Evolutionary conservation across 1,140 invertebrate genomes (phyloP).

Genomic region (Leptoteleia sp.): DNA sequence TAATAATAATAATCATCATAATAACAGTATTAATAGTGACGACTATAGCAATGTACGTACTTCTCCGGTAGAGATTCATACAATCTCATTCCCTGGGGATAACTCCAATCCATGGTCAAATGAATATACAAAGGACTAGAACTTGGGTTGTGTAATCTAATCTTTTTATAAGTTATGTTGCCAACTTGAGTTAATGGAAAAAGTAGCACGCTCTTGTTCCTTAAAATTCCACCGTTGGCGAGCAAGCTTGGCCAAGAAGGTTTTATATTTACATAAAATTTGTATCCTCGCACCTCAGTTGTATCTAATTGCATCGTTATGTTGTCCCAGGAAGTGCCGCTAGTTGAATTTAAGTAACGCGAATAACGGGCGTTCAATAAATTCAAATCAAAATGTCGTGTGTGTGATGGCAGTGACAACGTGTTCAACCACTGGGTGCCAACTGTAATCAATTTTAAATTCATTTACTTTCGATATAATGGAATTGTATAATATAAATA

Average conservation of each 20-base stretch:
- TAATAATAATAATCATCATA: no score
- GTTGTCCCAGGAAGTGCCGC: slow-evolving; percentile 83
- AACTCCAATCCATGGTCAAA: slow-evolving; percentile 83
- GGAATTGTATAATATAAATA: no score
- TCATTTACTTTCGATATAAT: no score
- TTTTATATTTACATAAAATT: slow-evolving; percentile 86
- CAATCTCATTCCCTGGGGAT: slow-evolving; percentile 81
- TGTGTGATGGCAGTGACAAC: slow-evolving; percentile 84
- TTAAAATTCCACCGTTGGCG: slow-evolving; percentile 67
- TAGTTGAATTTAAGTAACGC: slow-evolving; percentile 82
- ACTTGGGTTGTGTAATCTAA: slow-evolving; percentile 85
- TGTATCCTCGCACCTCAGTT: slow-evolving; percentile 87
- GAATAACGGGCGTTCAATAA: slow-evolving; percentile 83
- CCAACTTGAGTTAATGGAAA: slow-evolving; percentile 93
- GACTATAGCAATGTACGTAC: slow-evolving; percentile 68
- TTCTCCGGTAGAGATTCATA: slow-evolving; percentile 81
- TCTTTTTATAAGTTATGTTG: slow-evolving; percentile 85
- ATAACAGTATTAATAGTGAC: no score
- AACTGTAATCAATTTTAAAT: slow-evolving; percentile 75
- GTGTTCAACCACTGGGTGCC: slow-evolving; percentile 87
- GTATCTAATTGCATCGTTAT: slow-evolving; percentile 89
- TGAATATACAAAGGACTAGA: slow-evolving; percentile 84
- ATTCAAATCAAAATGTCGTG: slow-evolving; percentile 84
- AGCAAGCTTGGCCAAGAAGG: slow-evolving; percentile 87
- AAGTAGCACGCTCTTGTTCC: slow-evolving; percentile 81